phyloP scores from a whole-genome alignment of 1,140 invertebrate genomes.

The Ectropis grisescens region DNA sequence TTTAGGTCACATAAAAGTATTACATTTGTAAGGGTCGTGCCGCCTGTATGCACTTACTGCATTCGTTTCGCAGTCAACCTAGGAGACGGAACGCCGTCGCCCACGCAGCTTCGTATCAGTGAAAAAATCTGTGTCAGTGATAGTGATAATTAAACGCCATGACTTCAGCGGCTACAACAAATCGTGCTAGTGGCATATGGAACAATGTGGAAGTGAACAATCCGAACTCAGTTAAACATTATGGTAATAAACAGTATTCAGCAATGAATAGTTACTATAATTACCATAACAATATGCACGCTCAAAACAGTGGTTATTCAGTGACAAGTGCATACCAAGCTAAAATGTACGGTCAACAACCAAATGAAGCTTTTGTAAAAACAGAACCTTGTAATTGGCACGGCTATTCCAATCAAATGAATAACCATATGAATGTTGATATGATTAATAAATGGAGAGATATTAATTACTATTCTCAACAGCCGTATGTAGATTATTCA shows the following conservation, averaged over 20 bases:
- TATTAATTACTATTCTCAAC: slow-evolving; percentile 38
- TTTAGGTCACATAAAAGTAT: slow-evolving; percentile 67
- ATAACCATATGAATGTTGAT: slow-evolving; percentile 30
- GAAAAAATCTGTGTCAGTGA: slow-evolving; percentile 18
- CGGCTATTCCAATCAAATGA: slow-evolving; percentile 30
- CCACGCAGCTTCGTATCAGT: slow-evolving; percentile 41
- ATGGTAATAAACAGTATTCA: slow-evolving; percentile 29
- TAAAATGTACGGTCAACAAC: slow-evolving; percentile 16
- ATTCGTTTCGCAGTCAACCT: slow-evolving; percentile 59
- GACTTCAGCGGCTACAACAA: slow-evolving; percentile 39
- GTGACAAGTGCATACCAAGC: slow-evolving; percentile 12
- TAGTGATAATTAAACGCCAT: slow-evolving; percentile 24
- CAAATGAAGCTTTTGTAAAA: slow-evolving; percentile 28
- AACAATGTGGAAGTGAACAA: slow-evolving; percentile 35
- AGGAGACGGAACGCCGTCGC: slow-evolving; percentile 39
- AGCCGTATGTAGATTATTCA: slow-evolving; percentile 23
- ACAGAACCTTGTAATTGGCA: slow-evolving; percentile 38
- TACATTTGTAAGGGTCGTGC: slow-evolving; percentile 61
- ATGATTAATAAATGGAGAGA: slow-evolving; percentile 45
- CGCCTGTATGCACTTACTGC: slow-evolving; percentile 43
- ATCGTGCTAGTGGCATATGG: slow-evolving; percentile 53
- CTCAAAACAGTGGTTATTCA: slow-evolving; percentile 29
- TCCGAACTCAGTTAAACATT: slow-evolving; percentile 30
- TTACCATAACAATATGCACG: slow-evolving; percentile 31
- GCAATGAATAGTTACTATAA: slow-evolving; percentile 21